Conservation (phyloP, 1,140 invertebrate genomes). For the Augochlora pura region DNA sequence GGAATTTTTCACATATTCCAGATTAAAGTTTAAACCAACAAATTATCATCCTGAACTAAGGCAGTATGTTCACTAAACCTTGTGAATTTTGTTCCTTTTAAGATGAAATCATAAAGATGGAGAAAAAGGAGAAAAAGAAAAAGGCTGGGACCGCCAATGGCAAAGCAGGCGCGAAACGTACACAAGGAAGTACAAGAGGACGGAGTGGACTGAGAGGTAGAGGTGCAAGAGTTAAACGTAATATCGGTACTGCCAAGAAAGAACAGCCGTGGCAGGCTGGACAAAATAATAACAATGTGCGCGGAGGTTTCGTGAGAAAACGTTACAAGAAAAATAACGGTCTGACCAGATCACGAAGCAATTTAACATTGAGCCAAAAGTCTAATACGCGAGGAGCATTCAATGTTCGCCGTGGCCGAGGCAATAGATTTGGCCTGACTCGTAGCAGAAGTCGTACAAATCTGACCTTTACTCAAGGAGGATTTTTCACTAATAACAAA, state of each 20-base stretch:
- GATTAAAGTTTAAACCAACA: slow-evolving; percentile 43
- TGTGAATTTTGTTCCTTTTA: slow-evolving; percentile 77
- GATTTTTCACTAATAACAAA: slow-evolving; percentile 68
- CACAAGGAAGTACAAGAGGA: slow-evolving; percentile 44
- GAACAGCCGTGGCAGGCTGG: slow-evolving; percentile 52
- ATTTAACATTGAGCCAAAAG: slow-evolving; percentile 62
- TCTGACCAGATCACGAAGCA: slow-evolving; percentile 65
- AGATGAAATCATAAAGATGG: slow-evolving; percentile 81
- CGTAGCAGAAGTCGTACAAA: slow-evolving; percentile 73
- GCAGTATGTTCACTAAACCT: slow-evolving; percentile 72
- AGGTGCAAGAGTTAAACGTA: slow-evolving; percentile 50
- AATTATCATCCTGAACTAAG: slow-evolving; percentile 50
- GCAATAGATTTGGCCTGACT: slow-evolving; percentile 61
- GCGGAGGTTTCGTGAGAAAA: slow-evolving; percentile 70
- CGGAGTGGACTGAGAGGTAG: slow-evolving; percentile 56
- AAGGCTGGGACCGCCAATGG: slow-evolving; percentile 63
- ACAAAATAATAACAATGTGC: slow-evolving; percentile 31
- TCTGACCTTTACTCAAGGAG: slow-evolving; percentile 57
- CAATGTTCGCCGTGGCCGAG: slow-evolving; percentile 57
- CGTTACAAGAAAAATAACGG: slow-evolving; percentile 67
- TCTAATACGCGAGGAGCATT: slow-evolving; percentile 59
- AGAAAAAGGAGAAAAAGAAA: slow-evolving; percentile 78
- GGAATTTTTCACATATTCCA: slow-evolving; percentile 39
- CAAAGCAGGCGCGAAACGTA: slow-evolving; percentile 58
- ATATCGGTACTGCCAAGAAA: slow-evolving; percentile 49